Percentiles rank a stretch among this genome's conserved stretches.
phyloP scores from a whole-genome alignment of 1,140 invertebrate genomes.

The Macrosteles quadrilineatus region DNA sequence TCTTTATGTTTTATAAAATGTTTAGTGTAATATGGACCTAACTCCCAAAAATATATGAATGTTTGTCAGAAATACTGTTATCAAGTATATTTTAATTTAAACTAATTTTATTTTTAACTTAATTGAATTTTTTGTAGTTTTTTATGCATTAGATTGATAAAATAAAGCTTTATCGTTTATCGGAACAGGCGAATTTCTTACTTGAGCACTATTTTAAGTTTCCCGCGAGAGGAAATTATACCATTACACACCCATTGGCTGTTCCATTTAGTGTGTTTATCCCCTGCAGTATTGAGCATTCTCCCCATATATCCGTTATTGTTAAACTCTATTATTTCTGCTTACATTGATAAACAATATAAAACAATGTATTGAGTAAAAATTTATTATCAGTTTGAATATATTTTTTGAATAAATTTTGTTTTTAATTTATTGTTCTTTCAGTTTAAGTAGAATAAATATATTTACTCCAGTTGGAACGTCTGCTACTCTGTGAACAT shows the following conservation, averaged over 20 bases:
- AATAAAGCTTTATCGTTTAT: too few relatives aligned
- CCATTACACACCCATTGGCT: slow-evolving; percentile 22
- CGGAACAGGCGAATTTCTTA: too few relatives aligned
- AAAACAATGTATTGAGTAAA: background rate
- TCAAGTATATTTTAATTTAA: too few relatives aligned
- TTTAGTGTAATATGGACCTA: too few relatives aligned
- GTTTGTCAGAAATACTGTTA: too few relatives aligned
- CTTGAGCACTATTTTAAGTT: background rate
- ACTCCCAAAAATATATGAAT: too few relatives aligned
- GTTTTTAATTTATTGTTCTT: background rate
- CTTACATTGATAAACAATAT: background rate
- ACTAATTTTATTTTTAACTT: too few relatives aligned
- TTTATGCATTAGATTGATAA: too few relatives aligned
- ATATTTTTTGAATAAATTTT: background rate
- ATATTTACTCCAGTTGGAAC: slow-evolving; percentile 29
- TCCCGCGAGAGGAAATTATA: background rate
- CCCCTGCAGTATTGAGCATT: background rate
- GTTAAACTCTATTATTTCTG: background rate
- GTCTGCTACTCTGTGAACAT: slow-evolving; percentile 20
- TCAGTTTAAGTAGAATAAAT: background rate
- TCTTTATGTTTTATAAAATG: too few relatives aligned
- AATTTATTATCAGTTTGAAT: background rate
- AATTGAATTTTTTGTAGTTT: too few relatives aligned
- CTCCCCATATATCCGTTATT: background rate
- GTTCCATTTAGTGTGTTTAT: background rate